Conservation (phyloP, 2,797 vertebrate genomes). For the Coendou prehensilis region DNA sequence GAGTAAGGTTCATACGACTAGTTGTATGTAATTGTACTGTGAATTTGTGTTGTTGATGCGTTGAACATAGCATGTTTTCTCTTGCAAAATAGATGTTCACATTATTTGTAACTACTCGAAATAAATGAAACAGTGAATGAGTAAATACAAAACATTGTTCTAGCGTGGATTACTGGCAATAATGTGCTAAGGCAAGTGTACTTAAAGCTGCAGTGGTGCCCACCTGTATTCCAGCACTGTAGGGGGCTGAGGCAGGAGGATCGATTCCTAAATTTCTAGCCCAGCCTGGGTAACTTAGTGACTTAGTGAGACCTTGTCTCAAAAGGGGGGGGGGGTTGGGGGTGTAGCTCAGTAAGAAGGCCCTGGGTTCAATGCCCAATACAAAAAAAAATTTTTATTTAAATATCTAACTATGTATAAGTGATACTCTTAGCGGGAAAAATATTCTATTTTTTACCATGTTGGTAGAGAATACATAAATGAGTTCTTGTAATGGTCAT, state of each 20-base stretch:
- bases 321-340: neutral
- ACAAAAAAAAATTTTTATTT: neutral
- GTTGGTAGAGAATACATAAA: neutral
- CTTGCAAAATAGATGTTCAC: neutral
- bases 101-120: neutral
- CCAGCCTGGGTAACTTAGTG: neutral
- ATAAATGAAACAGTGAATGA: neutral
- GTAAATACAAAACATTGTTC: neutral
- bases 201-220: neutral
- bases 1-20: neutral
- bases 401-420: neutral
- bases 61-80: neutral
- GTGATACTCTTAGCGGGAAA: neutral
- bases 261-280: neutral
- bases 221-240: neutral
- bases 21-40: neutral
- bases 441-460: neutral
- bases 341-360: neutral
- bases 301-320: neutral
- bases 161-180: neutral
- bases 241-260: neutral
- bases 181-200: neutral
- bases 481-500: neutral
- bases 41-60: neutral
- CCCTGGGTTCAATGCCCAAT: neutral